Percentiles rank a stretch among this genome's conserved stretches.
phyloP scores from a whole-genome alignment of 2,888 invertebrate genomes.

The Leucophora obtusa region DNA sequence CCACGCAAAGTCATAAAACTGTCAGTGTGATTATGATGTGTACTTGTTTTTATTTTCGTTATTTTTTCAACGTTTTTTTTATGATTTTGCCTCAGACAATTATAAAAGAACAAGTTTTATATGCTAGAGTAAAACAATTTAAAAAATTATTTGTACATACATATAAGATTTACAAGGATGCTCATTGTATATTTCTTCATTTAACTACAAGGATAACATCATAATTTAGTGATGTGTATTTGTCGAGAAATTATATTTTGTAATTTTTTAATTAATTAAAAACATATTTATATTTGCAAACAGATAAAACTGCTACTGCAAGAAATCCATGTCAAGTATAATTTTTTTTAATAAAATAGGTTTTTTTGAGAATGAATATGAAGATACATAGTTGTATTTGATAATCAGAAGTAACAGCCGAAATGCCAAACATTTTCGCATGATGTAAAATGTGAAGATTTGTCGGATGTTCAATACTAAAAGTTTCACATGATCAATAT shows the following conservation, averaged over 20 bases:
- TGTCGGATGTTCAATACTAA: too few species aligned
- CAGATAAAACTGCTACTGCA: too few species aligned
- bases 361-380: too few species aligned
- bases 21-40: slow-evolving; percentile 65
- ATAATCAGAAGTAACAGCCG: too few species aligned
- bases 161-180: not conserved
- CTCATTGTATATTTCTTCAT: slow-evolving; percentile 22
- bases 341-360: too few species aligned
- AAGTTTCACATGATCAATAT: too few species aligned
- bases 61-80: not conserved
- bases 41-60: slow-evolving; percentile 8
- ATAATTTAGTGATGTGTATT: slow-evolving; percentile 47
- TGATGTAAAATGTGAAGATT: too few species aligned
- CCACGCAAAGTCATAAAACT: slow-evolving; percentile 64
- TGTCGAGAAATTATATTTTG: slow-evolving; percentile 44
- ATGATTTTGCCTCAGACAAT: slow-evolving; percentile 34
- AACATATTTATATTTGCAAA: slow-evolving; percentile 1
- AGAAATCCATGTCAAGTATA: too few species aligned
- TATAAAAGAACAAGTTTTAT: slow-evolving; percentile 49
- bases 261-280: slow-evolving; percentile 51
- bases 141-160: not conserved
- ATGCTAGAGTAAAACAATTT: not conserved
- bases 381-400: too few species aligned
- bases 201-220: slow-evolving; percentile 54
- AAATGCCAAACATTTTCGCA: too few species aligned